Base-by-base conservation (phyloP, 1,140 invertebrate species). In the Myzus persicae region DNA sequence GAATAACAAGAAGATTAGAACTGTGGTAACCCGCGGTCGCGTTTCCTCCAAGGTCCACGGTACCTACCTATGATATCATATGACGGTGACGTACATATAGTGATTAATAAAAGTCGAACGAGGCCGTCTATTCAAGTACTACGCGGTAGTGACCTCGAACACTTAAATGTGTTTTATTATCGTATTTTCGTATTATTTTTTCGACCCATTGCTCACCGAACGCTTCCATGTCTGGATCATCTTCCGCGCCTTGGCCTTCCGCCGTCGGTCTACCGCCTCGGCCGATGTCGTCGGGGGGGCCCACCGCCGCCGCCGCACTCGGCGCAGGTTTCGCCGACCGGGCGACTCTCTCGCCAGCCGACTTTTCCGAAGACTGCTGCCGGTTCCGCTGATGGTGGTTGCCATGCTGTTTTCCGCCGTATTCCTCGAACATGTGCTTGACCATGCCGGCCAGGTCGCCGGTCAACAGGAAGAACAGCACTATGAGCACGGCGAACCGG, bases 381-480 rank as follows among this genome's bases (percentile, higher is more conserved):
- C 24, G 87, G 18, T 36, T 36, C 85, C 44, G 36, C 26, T 87
- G 36, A 31, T n/a, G n/a, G 2, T 87, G 36, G 5, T 31, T 14
- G 8, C 14, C 14, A 6, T 76, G 14, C 85, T 38, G 59, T 54
- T 48, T 59, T 42, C 48, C 88, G 18, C 81, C 82, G 44, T 76
- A 76, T 67, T 67, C 93, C 3, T 85, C 93, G 38, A 94, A 93
- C 59, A 94, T 8, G 26, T 90, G 90, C 18, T 40, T 93, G 82
- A 94, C 51, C 14, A 94, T 48, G n/a, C 54, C 87, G 40, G 93
- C 40, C 40, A 93, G 85, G 76, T 94, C 94, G 31, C 93, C 93
- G 82, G 94, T 93, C 48, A 94, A 48, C 91, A 94, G 85, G 81
- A 94, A 93, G 67, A 94, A 94, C 48, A 94, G 38, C 93, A 92